Base-by-base conservation (phyloP, 2,113 vertebrate genomes). In the Sisor rabdophorus region DNA sequence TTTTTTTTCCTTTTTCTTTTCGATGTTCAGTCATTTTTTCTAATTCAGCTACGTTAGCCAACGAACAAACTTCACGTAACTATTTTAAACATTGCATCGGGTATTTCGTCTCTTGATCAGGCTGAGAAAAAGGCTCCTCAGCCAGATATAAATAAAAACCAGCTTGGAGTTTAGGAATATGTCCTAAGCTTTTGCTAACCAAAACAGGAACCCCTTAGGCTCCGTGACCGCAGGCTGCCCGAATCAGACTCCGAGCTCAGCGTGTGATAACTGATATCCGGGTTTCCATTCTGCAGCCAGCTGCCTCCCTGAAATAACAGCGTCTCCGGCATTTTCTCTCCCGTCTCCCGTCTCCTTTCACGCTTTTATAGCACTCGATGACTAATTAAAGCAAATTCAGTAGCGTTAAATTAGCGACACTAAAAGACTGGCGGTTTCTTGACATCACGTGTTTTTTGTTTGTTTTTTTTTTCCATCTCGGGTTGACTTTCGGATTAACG, bases 281-380 rank as follows among this genome's bases (percentile, higher is more conserved):
- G 15, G 50, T 72, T 80, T 80, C 61, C 61, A 54, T 73, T 75
- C 30, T 52, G 52, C 15, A 20, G 59, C 58, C 61, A 73, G 61
- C 48, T 73, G 44, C 61, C 60, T 30, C 44, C 60, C 63, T 44
- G 75, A 77, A 73, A 73, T 67, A 48, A 48, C 79, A 47, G 7
- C 19, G 20, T 58, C n/a, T 61, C 64, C n/a, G 61, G 12, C 44
- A 52, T 52, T 40, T 52, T 60, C 36, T 60, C 11, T 56, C n/a
- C 20, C 26, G 7, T 15, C 64, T 47, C 20, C 0, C 2, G n/a
- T 67, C 40, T 0, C 15, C 3, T 30, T 47, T 16, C 12, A 4
- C 28, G 3, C 75, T 44, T 44, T 58, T 58, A 24, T 26, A 16
- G 16, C 50, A 16, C 19, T 59, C 26, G 17, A 13, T 26, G 24